Conservation (phyloP, 2,888 invertebrate genomes). For the Bellardia bayeri region DNA sequence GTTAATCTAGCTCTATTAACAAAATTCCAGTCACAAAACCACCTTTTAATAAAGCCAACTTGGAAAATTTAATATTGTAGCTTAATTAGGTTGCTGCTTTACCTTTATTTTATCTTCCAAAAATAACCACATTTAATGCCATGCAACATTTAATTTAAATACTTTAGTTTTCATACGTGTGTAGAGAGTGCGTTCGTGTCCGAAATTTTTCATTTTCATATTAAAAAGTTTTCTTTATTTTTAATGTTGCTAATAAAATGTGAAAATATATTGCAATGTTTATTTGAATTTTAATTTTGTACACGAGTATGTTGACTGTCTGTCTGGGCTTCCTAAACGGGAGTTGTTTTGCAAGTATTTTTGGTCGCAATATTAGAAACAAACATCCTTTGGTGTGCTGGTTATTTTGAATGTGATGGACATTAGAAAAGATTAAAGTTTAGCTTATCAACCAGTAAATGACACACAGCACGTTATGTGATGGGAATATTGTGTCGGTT, state of each 20-base stretch:
- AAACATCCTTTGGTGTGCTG: conserved; percentile 44
- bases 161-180: conserved; percentile 49
- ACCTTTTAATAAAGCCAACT: conserved; percentile 28
- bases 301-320: conserved; percentile 8
- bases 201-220: conserved; percentile 41
- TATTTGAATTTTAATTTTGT: conserved; percentile 59
- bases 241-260: conserved; percentile 71
- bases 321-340: conserved; percentile 38
- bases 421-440: conserved; percentile 74
- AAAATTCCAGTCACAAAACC: conserved; percentile 5
- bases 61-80: conserved; percentile 40
- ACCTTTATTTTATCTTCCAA: conserved; percentile 45
- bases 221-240: conserved; percentile 66
- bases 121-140: conserved; percentile 46
- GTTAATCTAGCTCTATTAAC: not conserved
- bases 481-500: conserved; percentile 44
- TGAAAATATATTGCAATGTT: conserved; percentile 58
- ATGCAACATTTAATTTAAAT: conserved; percentile 64
- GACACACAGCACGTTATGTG: conserved; percentile 72
- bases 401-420: conserved; percentile 68
- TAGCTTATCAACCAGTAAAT: conserved; percentile 71
- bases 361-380: conserved; percentile 50
- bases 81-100: conserved; percentile 51
- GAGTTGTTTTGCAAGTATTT: conserved; percentile 7
- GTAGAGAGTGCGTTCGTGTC: conserved; percentile 39